phyloP scores from a whole-genome alignment of 2,888 invertebrate genomes.

The Amaurobius ferox region DNA sequence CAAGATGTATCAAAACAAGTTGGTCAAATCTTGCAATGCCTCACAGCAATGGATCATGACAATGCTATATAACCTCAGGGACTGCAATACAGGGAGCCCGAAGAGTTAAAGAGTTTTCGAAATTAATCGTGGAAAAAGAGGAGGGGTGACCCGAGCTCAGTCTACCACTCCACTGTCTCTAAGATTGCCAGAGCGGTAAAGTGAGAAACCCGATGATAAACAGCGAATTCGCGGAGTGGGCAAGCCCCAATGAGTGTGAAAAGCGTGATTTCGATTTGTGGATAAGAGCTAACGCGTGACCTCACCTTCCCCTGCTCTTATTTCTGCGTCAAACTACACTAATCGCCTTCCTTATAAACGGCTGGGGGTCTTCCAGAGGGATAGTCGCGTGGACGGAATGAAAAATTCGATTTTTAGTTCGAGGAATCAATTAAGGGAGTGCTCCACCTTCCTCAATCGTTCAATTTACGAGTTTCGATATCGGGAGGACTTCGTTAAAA shows the following conservation, averaged over 20 bases:
- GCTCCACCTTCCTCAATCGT: conserved; percentile 4
- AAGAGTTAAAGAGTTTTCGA: too few species aligned
- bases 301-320: conserved; percentile 35
- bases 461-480: conserved; percentile 44
- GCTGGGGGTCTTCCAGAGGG: conserved; percentile 14
- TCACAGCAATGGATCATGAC: too few species aligned
- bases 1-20: too few species aligned
- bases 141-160: too few species aligned
- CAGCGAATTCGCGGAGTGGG: conserved; percentile 23
- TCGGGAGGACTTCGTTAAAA: conserved; percentile 1
- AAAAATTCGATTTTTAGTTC: conserved; percentile 13
- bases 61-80: too few species aligned
- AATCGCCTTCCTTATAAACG: conserved; percentile 5
- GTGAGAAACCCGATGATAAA: conserved; percentile 46
- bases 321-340: conserved; percentile 27
- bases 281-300: conserved; percentile 63
- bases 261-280: conserved; percentile 61
- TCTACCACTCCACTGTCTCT: too few species aligned
- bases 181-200: conserved; percentile 22
- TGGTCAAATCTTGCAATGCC: too few species aligned
- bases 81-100: too few species aligned
- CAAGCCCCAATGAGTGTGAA: conserved; percentile 47
- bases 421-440: conserved; percentile 46
- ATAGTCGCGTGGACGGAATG: conserved; percentile 26
- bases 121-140: too few species aligned